Percentiles rank a stretch among this genome's conserved stretches.
These are phyloP conservation scores for Notolepis coatsorum DNA, from an alignment of 2,797 vertebrate genomes.

Conservation along the genomic window DNA sequence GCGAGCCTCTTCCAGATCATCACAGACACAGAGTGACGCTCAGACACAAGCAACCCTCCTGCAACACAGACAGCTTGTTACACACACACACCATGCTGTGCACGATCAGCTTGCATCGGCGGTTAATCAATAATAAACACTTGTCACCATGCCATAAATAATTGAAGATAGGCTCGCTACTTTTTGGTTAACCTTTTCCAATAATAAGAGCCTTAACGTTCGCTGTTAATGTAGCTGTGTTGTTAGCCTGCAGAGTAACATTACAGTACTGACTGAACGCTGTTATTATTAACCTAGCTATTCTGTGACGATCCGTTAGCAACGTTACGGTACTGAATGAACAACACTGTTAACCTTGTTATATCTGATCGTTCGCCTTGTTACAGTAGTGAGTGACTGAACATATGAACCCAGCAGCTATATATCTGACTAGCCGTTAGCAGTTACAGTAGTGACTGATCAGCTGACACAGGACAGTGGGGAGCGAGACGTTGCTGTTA, in stretches of 20 bases:
- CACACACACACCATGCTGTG: background rate
- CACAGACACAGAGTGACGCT: conserved; percentile 31
- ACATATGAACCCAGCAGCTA: no score
- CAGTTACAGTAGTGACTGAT: conserved; percentile 30
- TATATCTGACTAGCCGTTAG: conserved; percentile 61
- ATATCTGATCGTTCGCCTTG: conserved; percentile 57
- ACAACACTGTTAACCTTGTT: no score
- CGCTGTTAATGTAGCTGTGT: conserved; percentile 35
- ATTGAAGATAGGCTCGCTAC: background rate
- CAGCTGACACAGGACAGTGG: background rate
- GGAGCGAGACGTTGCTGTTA: conserved; percentile 5
- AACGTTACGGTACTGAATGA: no score
- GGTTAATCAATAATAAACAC: background rate
- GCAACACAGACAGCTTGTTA: conserved; percentile 47
- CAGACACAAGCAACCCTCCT: conserved; percentile 53
- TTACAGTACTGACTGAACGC: no score
- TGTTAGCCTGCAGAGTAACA: no score
- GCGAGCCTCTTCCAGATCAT: conserved; percentile 54
- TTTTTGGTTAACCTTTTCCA: background rate
- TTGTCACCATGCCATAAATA: background rate
- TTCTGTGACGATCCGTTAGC: no score
- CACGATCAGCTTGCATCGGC: background rate
- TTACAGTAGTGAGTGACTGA: conserved; percentile 22
- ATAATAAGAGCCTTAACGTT: conserved; percentile 9
- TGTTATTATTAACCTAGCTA: no score